Conservation (phyloP, 2,797 vertebrate genomes). For the Eutrigla gurnardus region DNA sequence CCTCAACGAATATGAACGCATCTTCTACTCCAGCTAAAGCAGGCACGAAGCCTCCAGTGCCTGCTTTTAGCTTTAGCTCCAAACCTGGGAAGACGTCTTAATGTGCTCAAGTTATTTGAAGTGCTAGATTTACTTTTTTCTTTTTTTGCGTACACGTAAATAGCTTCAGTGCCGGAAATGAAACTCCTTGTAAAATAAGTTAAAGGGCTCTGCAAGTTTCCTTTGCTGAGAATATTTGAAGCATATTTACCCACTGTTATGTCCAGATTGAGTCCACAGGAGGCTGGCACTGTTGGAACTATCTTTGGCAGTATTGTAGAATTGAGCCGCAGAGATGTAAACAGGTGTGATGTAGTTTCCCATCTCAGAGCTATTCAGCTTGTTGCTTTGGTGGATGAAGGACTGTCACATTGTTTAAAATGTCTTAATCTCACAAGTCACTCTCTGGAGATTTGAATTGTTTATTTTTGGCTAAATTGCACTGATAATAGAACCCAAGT, state of each 20-base stretch:
- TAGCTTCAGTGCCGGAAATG: conserved; percentile 37
- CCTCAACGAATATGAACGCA: conserved; percentile 87
- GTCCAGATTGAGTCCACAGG: conserved; percentile 33
- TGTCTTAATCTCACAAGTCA: conserved; percentile 56
- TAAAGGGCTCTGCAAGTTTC: conserved; percentile 42
- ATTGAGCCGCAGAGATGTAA: conserved; percentile 8
- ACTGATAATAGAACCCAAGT: conserved; percentile 34
- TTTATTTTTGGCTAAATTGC: conserved; percentile 26
- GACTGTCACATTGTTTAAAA: conserved; percentile 24
- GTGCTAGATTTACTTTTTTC: conserved; percentile 25
- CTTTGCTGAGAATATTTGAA: conserved; percentile 39
- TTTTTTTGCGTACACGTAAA: conserved; percentile 42
- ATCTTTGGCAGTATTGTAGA: conserved; percentile 68
- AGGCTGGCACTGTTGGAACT: conserved; percentile 30
- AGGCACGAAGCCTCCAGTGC: conserved; percentile 6
- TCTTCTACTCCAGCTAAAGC: conserved; percentile 83
- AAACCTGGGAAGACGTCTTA: not conserved
- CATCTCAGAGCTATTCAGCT: conserved; percentile 17
- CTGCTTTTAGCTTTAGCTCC: too few relatives aligned
- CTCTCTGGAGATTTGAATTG: conserved; percentile 45
- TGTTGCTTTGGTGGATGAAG: conserved; percentile 17
- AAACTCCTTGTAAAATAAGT: conserved; percentile 35
- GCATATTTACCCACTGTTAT: conserved; percentile 46
- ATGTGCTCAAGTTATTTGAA: conserved; percentile 15
- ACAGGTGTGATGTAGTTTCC: conserved; percentile 23